Conservation (phyloP, 2,113 vertebrate genomes). For the Tringa solitaria region DNA sequence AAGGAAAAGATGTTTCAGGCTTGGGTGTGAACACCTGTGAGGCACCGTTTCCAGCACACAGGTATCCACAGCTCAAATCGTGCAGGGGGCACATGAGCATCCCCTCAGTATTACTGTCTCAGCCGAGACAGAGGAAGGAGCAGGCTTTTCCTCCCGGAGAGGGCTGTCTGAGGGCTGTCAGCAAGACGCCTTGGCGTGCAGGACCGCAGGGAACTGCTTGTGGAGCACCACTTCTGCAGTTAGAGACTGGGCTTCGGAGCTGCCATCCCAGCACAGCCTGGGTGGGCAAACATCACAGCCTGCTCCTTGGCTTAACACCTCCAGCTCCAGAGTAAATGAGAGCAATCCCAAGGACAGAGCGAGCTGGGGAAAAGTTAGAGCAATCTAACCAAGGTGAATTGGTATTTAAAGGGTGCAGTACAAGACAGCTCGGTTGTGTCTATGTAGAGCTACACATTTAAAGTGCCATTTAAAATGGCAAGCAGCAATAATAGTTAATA, state of each 20-base stretch:
- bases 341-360: not conserved
- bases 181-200: fast-evolving
- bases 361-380: not conserved
- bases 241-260: not conserved
- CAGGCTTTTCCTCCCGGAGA: not conserved
- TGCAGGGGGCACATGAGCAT: not conserved
- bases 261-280: not conserved
- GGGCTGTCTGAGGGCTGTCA: not conserved
- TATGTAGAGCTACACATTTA: not conserved
- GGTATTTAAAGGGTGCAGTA: not conserved
- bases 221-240: not conserved
- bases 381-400: not conserved
- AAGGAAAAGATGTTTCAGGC: not conserved
- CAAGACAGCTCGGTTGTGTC: not conserved
- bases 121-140: not conserved
- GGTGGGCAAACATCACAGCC: not conserved
- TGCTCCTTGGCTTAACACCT: not conserved
- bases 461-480: not conserved
- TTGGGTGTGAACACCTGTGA: not conserved
- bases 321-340: not conserved
- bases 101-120: fast-evolving
- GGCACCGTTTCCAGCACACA: not conserved
- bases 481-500: not conserved
- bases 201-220: not conserved
- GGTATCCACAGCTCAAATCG: not conserved